Conservation (phyloP, 2,888 invertebrate species). For the Periphyllus acericola region DNA sequence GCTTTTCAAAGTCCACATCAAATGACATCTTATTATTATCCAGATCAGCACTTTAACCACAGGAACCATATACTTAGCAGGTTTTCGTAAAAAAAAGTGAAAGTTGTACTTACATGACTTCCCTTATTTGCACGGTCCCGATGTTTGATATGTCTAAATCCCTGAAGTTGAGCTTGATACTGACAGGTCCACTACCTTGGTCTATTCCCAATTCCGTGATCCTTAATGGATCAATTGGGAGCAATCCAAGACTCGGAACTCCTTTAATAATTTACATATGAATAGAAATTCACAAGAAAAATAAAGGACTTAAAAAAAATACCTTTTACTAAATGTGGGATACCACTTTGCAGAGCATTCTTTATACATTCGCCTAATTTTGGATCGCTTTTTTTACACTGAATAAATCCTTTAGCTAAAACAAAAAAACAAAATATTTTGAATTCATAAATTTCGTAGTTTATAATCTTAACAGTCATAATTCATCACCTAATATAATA, state of each 20-base stretch:
- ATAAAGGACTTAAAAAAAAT: background rate
- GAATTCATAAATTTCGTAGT: background rate
- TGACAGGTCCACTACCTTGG: constrained; percentile 65
- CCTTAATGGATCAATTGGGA: constrained; percentile 65
- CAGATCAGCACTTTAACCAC: constrained; percentile 28
- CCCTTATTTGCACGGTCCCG: constrained; percentile 56
- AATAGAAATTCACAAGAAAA: background rate
- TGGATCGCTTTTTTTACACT: constrained; percentile 66
- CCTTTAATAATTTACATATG: constrained; percentile 49
- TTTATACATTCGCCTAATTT: constrained; percentile 65
- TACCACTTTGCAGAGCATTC: constrained; percentile 64
- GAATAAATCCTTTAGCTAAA: constrained; percentile 66
- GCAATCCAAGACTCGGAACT: constrained; percentile 64
- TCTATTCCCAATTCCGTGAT: constrained; percentile 64
- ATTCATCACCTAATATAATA: background rate
- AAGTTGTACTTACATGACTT: constrained; percentile 63
- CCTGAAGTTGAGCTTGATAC: constrained; percentile 64
- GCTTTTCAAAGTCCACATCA: constrained; percentile 49
- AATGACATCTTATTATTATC: constrained; percentile 38
- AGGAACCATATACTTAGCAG: background rate
- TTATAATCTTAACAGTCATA: background rate
- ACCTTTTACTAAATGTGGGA: constrained; percentile 64
- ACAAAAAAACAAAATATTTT: constrained; percentile 50
- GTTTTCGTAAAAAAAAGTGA: background rate
- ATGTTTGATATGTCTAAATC: constrained; percentile 64